Evolutionary conservation across 2,888 invertebrate species (phyloP).

Genomic region (Tinea trinotella): DNA sequence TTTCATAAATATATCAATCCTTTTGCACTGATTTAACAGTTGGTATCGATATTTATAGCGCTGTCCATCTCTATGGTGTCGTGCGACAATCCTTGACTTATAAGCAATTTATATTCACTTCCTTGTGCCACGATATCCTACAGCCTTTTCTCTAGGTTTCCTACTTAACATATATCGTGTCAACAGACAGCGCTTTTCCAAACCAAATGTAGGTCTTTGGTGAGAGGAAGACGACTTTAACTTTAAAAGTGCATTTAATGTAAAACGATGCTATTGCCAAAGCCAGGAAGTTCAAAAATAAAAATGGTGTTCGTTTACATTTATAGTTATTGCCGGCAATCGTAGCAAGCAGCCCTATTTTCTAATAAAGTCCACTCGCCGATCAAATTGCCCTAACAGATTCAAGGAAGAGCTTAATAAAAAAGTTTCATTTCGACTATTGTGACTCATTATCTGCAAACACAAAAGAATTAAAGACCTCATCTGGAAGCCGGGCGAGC

Average conservation of each 20-base stretch:
- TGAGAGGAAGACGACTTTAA: constrained; percentile 3
- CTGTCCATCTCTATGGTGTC: constrained; percentile 23
- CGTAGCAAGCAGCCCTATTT: background rate
- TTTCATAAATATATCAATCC: constrained; percentile 1
- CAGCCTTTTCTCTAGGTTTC: constrained; percentile 42
- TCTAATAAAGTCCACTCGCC: background rate
- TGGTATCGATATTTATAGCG: constrained; percentile 8
- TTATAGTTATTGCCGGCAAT: background rate
- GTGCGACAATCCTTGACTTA: constrained; percentile 48
- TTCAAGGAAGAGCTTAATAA: constrained; percentile 12
- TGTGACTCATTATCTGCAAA: constrained; percentile 42
- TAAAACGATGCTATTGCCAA: background rate
- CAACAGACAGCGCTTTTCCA: constrained; percentile 25
- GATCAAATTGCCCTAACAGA: constrained; percentile 15
- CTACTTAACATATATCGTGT: constrained; percentile 36
- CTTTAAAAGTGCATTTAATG: constrained; percentile 12
- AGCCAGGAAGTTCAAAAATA: background rate
- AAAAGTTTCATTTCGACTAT: constrained; percentile 30
- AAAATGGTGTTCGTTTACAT: background rate
- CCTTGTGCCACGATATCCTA: constrained; percentile 41
- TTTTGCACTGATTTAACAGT: background rate
- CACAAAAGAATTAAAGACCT: constrained; percentile 42
- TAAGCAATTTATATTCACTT: constrained; percentile 60
- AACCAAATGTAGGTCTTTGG: constrained; percentile 12
- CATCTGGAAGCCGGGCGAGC: constrained; percentile 35